Evolutionary conservation across 2,888 invertebrate genomes (phyloP), one percentile per base, ranked within the genome.

Genomic region (Rhamnusium bicolor): DNA sequence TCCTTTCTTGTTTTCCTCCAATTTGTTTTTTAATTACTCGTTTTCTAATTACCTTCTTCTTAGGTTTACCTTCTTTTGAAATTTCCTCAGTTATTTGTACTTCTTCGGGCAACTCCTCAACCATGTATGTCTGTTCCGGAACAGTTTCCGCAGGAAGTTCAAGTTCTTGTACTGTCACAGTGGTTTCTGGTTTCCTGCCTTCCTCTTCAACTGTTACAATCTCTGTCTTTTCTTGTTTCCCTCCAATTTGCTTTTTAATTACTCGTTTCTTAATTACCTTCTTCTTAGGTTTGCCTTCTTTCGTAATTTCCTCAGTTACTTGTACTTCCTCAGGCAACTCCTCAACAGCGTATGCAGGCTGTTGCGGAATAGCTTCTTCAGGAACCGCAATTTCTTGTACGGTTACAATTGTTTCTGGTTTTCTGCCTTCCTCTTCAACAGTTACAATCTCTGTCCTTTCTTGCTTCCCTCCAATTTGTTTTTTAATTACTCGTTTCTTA

Each of bases 401-500:
- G 3, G 82, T 83, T 1, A 72, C 77, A 40, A 70, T 79, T 72
- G 61, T 78, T 79, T 83, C 82, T 16, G 83, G 81, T 49, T 80
- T 67, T 6, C 84, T 84, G n/a, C 86, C 87, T 65, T 81, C 78
- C 65, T 79, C 77, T 67, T 82, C 80, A 4, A 79, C 79, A 16
- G 81, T 81, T 5, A 77, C 70, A 32, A 87, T 86, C 80, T 87
- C 85, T 6, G 87, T 81, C 12, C 80, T 81, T 80, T 87, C 87
- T 87, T 87, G 85, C 77, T 84, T 87, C 51, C 84, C 81, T 63
- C 85, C 88, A 74, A 78, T 87, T 1, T 86, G 85, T 75, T 88
- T 89, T 66, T 85, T 88, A 58, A 88, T 86, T 0, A 86, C 81
- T 19, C 88, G 84, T 56, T 86, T 88, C 58, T 86, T 88, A 10